A percentile compares a stretch with the other conserved stretches of the same genome.
phyloP scores from a whole-genome alignment of 2,888 invertebrate species.

The Dryobota labecula region DNA sequence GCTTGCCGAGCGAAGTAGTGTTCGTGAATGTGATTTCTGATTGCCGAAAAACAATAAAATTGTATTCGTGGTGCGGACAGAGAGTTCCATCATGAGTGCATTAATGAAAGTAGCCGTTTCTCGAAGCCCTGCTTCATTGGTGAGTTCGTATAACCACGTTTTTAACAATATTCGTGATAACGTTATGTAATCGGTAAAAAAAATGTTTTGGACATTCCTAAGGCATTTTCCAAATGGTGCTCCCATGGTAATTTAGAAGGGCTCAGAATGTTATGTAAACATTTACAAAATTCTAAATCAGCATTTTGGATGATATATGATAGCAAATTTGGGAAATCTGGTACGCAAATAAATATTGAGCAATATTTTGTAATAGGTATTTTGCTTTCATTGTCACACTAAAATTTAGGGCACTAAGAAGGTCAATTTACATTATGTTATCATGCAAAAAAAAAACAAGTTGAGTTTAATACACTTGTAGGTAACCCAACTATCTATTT shows the following conservation, averaged over 20 bases:
- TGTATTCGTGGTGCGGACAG: slow-evolving; percentile 89
- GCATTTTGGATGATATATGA: neutral
- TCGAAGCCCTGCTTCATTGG: slow-evolving; percentile 86
- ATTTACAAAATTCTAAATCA: neutral
- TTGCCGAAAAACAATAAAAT: slow-evolving; percentile 66
- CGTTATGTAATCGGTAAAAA: slow-evolving; percentile 84
- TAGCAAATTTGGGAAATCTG: slow-evolving; percentile 13
- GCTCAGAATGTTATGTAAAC: neutral
- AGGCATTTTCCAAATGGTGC: neutral
- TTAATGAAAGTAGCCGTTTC: slow-evolving; percentile 85
- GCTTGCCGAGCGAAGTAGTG: slow-evolving; percentile 38
- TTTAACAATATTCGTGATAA: slow-evolving; percentile 68
- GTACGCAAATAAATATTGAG: slow-evolving; percentile 37
- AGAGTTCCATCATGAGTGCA: slow-evolving; percentile 91
- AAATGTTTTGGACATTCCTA: slow-evolving; percentile 68
- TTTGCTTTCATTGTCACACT: slow-evolving; percentile 13
- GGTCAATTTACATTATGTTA: neutral
- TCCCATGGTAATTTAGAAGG: slow-evolving; percentile 6
- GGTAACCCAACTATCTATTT: neutral
- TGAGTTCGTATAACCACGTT: slow-evolving; percentile 69
- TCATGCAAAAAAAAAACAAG: neutral
- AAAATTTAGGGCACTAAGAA: neutral
- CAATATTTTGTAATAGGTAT: slow-evolving; percentile 34
- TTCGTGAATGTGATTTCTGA: slow-evolving; percentile 72
- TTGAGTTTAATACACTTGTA: neutral